Base-by-base conservation (phyloP, 2,797 vertebrate genomes). In the Erethizon dorsatum region DNA sequence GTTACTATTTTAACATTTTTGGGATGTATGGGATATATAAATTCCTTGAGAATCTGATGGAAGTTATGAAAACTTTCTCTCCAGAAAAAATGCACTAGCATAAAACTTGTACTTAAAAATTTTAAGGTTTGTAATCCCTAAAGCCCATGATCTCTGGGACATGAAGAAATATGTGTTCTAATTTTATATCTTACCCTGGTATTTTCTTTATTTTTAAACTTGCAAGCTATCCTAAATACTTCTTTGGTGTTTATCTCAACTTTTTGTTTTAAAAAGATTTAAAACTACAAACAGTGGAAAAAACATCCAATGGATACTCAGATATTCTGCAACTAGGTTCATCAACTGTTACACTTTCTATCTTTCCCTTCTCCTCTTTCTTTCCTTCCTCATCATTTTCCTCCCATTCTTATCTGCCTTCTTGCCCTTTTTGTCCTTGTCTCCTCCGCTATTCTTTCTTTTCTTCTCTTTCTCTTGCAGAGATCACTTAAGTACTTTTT, bases 141-240 rank as follows among this genome's bases (percentile, higher is more conserved):
- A 91, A 12, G 5, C 13, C 15, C 31, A 69, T 83, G 52, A 22
- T 47, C 8, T 59, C 52, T 54, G 94, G 33, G 26, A 45, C 52
- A 20, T 83, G 80, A 89, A 22, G 86, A 83, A 85, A 57, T 57
- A 61, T 82, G 57, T 63, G n/a, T 61, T 45, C 41, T 80, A 12
- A 28, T 86, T 95, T 82, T 86, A 57, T 79, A 71, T 84, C 77
- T 92, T 52, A 94, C 4, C 15, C 24, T 69, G 3, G 9, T 1
- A 69, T 59, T 80, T 88, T 79, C 50, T 18, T 92, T 33, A 91
- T 17, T 95, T 97, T 78, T 87, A 83, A 97, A 93, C 28, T 83
- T 87, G 33, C 5, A 75, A 82, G 37, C 33, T 41, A 88, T 4
- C 6, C 52, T 54, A 73, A 88, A 80, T 57, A 50, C 6, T 6